These are phyloP conservation scores for Microcebus ravelobensis DNA, from an alignment of 2,113 vertebrate species.

Conservation along the genomic window DNA sequence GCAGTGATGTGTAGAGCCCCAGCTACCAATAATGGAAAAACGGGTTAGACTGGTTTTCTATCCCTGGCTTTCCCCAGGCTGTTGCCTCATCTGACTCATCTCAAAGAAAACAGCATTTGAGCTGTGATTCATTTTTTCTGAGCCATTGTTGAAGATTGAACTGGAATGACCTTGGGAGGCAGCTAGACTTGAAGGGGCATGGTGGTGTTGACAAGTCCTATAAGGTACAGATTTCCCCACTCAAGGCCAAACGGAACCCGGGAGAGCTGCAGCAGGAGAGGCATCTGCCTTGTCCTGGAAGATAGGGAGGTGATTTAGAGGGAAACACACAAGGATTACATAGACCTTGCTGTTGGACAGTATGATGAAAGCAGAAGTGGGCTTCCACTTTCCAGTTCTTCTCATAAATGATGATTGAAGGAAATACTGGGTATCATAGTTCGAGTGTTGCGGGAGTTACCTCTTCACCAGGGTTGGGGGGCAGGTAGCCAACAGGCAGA, in stretches of 20 bases:
- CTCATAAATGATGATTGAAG: neutral
- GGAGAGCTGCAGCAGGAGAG: neutral
- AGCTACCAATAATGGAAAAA: neutral
- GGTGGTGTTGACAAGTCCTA: neutral
- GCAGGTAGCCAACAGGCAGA: neutral
- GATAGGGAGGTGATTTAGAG: neutral
- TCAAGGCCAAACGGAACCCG: neutral
- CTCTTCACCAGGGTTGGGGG: neutral
- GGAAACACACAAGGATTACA: neutral
- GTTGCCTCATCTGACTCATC: conserved; percentile 16
- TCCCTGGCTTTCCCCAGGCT: neutral
- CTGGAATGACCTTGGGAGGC: neutral
- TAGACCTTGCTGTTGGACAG: neutral
- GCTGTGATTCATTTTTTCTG: conserved; percentile 31
- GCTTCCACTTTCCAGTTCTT: neutral
- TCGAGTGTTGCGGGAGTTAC: neutral
- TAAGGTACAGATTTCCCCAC: neutral
- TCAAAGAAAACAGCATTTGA: neutral
- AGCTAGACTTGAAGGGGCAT: neutral
- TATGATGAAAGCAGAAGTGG: neutral
- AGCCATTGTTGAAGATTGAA: conserved; percentile 36
- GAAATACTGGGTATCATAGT: neutral
- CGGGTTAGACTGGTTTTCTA: neutral
- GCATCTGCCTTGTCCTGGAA: neutral
- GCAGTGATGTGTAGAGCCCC: neutral